Evolutionary conservation across 2,888 invertebrate genomes (phyloP), one percentile per base, ranked within the genome.

Genomic region (Rosalia funebris): DNA sequence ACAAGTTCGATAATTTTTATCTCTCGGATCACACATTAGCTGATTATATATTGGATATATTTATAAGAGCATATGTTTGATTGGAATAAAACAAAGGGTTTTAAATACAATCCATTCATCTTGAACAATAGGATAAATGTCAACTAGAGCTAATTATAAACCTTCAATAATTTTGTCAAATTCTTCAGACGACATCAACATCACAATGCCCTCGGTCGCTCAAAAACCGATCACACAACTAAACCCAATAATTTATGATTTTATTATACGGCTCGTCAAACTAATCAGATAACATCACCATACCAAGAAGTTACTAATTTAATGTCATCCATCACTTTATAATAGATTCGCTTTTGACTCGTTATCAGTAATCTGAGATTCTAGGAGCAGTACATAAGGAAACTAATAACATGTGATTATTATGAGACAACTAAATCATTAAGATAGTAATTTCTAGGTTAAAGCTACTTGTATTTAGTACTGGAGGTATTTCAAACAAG

Each of bases 301-400:
- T 57, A 62, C 39, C 47, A 46, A 58, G 46, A 47, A 60, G 63
- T 64, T 57, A 69, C 66, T 68, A 71, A 69, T 68, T 70, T 66
- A 58, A 46, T 57, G 59, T 63, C 68, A 69, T 71, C 63, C 63
- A 71, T 71, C 68, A 69, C 60, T 58, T 63, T 60, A 60, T 64
- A 66, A 66, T 64, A 60, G 60, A 62, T 62, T 64, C 58, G 58
- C 60, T 62, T n/a, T n/a, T 57, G 62, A 56, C 42, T 63, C 39
- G 52, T 55, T 62, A 60, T 65, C 58, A 39, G 47, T 55, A 41
- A 56, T 65, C 59, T 59, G 44, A 56, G 48, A 45, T 11, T 48
- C 16, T 37, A 41, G 25, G 41, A 60, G 31, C 50, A 44, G 39
- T 46, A 46, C 37, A 60, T 47, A 48, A 48, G 56, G 47, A 60